Conservation (phyloP, 2,888 invertebrate species). For the Xylocampa areola region DNA sequence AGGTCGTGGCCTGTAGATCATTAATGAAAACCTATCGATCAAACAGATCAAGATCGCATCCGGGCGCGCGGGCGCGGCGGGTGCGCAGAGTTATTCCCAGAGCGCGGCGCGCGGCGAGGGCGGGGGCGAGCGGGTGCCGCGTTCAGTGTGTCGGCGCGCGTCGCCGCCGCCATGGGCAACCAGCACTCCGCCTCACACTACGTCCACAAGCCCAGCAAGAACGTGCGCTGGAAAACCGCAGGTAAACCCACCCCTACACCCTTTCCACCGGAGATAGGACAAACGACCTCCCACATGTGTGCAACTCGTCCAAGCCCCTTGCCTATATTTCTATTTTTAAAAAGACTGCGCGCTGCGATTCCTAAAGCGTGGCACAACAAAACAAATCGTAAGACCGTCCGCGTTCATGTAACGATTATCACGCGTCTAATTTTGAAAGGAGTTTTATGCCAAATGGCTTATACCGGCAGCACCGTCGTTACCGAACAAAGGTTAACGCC, state of each 20-base stretch:
- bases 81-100: conserved; percentile 83
- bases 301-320: conserved; percentile 65
- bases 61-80: conserved; percentile 72
- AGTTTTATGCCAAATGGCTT: conserved; percentile 80
- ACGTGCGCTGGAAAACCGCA: conserved; percentile 96
- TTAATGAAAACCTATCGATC: conserved; percentile 79
- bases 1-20: conserved; percentile 68
- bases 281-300: conserved; percentile 34
- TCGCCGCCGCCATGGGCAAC: conserved; percentile 89
- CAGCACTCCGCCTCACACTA: conserved; percentile 86
- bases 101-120: conserved; percentile 68
- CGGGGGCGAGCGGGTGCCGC: conserved; percentile 69
- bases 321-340: conserved; percentile 83
- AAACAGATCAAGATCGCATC: conserved; percentile 80
- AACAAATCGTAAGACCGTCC: conserved; percentile 86
- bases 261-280: conserved; percentile 43
- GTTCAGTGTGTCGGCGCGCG: conserved; percentile 87
- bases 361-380: conserved; percentile 87
- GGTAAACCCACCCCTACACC: conserved; percentile 87
- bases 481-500: conserved; percentile 64
- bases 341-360: conserved; percentile 83
- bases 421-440: conserved; percentile 85
- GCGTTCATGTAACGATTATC: conserved; percentile 86
- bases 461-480: conserved; percentile 61
- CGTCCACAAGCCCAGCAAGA: conserved; percentile 91